phyloP scores from a whole-genome alignment of 2,113 vertebrate species.

The Phoxinus phoxinus region DNA sequence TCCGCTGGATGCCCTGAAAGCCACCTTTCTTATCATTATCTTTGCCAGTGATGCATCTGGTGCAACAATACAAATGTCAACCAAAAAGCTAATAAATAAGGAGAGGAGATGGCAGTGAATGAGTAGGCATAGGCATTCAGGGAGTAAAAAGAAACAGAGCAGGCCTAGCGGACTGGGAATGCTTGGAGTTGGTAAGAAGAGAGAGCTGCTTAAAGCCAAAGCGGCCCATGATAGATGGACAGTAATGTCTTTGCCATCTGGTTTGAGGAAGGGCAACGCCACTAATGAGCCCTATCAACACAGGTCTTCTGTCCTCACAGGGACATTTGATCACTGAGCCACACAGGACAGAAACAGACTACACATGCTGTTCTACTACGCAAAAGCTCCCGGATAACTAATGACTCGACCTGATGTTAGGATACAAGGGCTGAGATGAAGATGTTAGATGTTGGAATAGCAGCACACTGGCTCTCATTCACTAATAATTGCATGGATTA shows the following conservation, averaged over 20 bases:
- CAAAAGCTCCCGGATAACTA: not conserved
- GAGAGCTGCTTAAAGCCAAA: conserved; percentile 35
- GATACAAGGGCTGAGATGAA: conserved; percentile 16
- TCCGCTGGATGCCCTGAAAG: conserved; percentile 39
- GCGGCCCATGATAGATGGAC: conserved; percentile 69
- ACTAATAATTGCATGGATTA: no score
- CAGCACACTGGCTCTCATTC: not conserved
- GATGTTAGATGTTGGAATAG: conserved; percentile 19
- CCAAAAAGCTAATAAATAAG: conserved; percentile 65
- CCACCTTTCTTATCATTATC: conserved; percentile 43
- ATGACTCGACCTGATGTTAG: conserved; percentile 31
- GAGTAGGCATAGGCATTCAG: conserved; percentile 64
- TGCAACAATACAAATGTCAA: conserved; percentile 25
- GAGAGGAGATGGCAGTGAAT: conserved; percentile 65
- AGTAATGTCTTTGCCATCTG: conserved; percentile 78
- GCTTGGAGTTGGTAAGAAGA: conserved; percentile 37
- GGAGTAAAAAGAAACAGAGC: conserved; percentile 70
- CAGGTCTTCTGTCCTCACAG: conserved; percentile 43
- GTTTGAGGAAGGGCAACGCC: conserved; percentile 66
- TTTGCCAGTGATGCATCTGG: conserved; percentile 36
- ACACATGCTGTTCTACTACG: conserved; percentile 33
- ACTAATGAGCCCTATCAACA: conserved; percentile 62
- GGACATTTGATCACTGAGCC: conserved; percentile 47
- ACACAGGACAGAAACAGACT: conserved; percentile 32
- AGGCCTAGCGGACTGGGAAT: conserved; percentile 71